Conservation (phyloP, 2,113 vertebrate genomes). For the Esox niger region DNA sequence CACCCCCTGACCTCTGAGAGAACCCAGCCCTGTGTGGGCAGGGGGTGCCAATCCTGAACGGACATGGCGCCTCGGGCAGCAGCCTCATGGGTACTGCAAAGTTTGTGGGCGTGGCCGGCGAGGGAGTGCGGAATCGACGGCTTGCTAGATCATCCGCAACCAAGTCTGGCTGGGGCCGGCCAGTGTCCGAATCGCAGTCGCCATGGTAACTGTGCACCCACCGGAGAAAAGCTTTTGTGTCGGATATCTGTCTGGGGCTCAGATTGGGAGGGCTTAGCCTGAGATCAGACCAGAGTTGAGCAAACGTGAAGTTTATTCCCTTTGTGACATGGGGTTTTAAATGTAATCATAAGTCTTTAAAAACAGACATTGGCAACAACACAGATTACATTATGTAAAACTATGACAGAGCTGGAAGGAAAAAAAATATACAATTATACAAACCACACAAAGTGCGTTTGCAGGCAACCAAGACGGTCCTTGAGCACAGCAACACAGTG, state of each 20-base stretch:
- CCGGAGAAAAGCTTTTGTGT: slow-evolving; percentile 51
- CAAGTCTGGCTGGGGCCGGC: slow-evolving; percentile 57
- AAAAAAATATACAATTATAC: too few species aligned
- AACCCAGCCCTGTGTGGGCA: neutral
- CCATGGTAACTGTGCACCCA: slow-evolving; percentile 61
- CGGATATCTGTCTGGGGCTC: slow-evolving; percentile 52
- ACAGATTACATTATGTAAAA: too few species aligned
- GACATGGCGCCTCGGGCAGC: slow-evolving; percentile 21
- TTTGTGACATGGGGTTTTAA: too few species aligned
- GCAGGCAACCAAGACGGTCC: too few species aligned
- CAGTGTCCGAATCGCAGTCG: slow-evolving; percentile 68
- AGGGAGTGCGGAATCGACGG: slow-evolving; percentile 78
- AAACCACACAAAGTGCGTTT: too few species aligned
- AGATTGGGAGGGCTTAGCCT: slow-evolving; percentile 52
- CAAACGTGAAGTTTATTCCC: neutral
- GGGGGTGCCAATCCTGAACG: slow-evolving; percentile 7
- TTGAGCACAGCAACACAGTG: neutral
- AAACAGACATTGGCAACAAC: too few species aligned
- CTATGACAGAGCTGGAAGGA: too few species aligned
- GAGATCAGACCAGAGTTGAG: slow-evolving; percentile 8
- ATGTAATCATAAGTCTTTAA: too few species aligned
- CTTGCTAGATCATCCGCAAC: slow-evolving; percentile 79
- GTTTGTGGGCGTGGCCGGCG: slow-evolving; percentile 68
- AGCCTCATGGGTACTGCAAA: slow-evolving; percentile 71
- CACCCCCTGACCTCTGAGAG: slow-evolving; percentile 3